Percentiles rank a stretch among this genome's conserved stretches.
phyloP scores from a whole-genome alignment of 92 coral and sea anemone species.

The Paragorgia papillata region DNA sequence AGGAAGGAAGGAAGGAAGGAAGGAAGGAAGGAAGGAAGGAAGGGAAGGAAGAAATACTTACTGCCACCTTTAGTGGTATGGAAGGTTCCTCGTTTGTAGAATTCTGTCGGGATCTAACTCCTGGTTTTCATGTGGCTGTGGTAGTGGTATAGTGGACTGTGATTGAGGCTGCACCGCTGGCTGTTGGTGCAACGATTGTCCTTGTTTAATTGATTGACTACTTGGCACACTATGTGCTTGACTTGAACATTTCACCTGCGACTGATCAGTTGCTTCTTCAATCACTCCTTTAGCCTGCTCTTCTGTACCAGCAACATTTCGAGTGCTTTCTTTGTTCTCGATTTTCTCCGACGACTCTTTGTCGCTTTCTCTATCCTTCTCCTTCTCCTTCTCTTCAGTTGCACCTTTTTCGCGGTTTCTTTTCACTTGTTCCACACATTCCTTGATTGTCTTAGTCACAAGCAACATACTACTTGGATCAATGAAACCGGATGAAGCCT shows the following conservation, averaged over 20 bases:
- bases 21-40: too few relatives aligned
- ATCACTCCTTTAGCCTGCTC: slow-evolving; percentile 33
- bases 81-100: slow-evolving; percentile 27
- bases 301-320: slow-evolving; percentile 5
- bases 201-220: slow-evolving; percentile 24
- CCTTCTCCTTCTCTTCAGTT: slow-evolving; percentile 68
- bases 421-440: slow-evolving; percentile 73
- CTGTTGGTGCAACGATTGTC: slow-evolving; percentile 10
- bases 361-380: slow-evolving; percentile 60
- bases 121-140: slow-evolving; percentile 18
- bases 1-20: too few relatives aligned
- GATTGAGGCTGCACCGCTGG: background rate
- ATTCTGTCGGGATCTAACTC: slow-evolving; percentile 32
- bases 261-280: slow-evolving; percentile 62
- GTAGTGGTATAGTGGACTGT: slow-evolving; percentile 29
- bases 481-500: slow-evolving; percentile 90
- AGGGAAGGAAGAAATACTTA: too few relatives aligned
- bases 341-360: slow-evolving; percentile 24
- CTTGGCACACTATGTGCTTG: slow-evolving; percentile 23
- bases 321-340: background rate
- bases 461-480: slow-evolving; percentile 85
- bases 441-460: slow-evolving; percentile 83
- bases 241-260: slow-evolving; percentile 49
- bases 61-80: background rate
- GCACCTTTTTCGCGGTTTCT: slow-evolving; percentile 74